Conservation (phyloP, 2,888 invertebrate genomes). For the Pyrrhia umbra region DNA sequence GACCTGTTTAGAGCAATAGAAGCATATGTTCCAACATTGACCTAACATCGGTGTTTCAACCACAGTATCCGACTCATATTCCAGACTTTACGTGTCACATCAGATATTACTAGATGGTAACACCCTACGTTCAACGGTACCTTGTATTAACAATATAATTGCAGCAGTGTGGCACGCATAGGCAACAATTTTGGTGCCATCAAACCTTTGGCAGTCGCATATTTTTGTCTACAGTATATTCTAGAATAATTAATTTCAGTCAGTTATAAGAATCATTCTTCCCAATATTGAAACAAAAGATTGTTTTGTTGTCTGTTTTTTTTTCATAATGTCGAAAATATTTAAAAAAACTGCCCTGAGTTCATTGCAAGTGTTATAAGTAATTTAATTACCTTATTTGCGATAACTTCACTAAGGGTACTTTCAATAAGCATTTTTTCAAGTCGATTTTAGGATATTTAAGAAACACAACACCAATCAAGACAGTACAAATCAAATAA, state of each 20-base stretch:
- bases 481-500: not conserved
- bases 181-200: constrained; percentile 3
- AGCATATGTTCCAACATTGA: constrained; percentile 31
- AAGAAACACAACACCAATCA: too few species aligned
- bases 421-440: too few species aligned
- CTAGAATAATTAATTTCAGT: too few species aligned
- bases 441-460: too few species aligned
- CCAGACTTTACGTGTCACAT: constrained; percentile 40
- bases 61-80: constrained; percentile 42
- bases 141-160: constrained; percentile 12
- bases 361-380: too few species aligned
- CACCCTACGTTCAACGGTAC: constrained; percentile 39
- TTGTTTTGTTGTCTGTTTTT: too few species aligned
- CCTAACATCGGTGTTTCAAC: constrained; percentile 50
- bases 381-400: too few species aligned
- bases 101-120: constrained; percentile 29
- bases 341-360: too few species aligned
- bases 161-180: constrained; percentile 22
- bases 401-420: too few species aligned
- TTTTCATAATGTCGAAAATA: too few species aligned
- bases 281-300: too few species aligned
- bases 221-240: constrained; percentile 6
- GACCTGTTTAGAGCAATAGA: not conserved
- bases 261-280: too few species aligned
- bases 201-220: constrained; percentile 11